These are phyloP conservation scores for Sitta europaea DNA, from an alignment of 2,113 vertebrate species.

Conservation along the genomic window DNA sequence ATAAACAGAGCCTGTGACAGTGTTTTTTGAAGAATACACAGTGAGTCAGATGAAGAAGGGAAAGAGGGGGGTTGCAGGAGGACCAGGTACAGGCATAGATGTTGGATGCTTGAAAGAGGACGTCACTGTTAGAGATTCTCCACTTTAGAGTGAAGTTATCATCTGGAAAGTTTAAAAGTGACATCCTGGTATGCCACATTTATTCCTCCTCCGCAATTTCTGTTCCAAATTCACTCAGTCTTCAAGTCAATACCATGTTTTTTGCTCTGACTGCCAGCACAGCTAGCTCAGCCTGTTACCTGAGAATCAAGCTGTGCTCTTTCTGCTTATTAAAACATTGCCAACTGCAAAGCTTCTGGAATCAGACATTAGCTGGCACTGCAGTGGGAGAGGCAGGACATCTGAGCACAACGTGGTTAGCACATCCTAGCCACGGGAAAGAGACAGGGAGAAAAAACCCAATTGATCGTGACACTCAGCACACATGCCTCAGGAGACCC, in stretches of 20 bases:
- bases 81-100: background rate
- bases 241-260: constrained; percentile 57
- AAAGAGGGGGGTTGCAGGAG: background rate
- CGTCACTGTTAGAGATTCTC: constrained; percentile 48
- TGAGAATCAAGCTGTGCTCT: constrained; percentile 61
- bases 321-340: constrained; percentile 63
- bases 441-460: background rate
- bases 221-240: constrained; percentile 57
- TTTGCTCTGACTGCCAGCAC: constrained; percentile 46
- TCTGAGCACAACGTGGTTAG: background rate
- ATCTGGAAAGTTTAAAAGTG: constrained; percentile 54
- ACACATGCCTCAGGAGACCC: background rate
- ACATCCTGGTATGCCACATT: constrained; percentile 42
- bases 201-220: constrained; percentile 55
- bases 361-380: constrained; percentile 31
- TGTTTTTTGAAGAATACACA: background rate
- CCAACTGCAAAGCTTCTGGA: constrained; percentile 60
- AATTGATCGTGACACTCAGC: background rate
- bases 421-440: constrained; percentile 1
- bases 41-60: constrained; percentile 1
- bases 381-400: constrained; percentile 16
- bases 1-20: background rate
- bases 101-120: constrained; percentile 16
- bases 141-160: constrained; percentile 43
- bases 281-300: constrained; percentile 59